A percentile compares a stretch with the other conserved stretches of the same genome.
These are phyloP conservation scores for Orthosia incerta DNA, from an alignment of 2,888 invertebrate genomes.

Conservation along the genomic window DNA sequence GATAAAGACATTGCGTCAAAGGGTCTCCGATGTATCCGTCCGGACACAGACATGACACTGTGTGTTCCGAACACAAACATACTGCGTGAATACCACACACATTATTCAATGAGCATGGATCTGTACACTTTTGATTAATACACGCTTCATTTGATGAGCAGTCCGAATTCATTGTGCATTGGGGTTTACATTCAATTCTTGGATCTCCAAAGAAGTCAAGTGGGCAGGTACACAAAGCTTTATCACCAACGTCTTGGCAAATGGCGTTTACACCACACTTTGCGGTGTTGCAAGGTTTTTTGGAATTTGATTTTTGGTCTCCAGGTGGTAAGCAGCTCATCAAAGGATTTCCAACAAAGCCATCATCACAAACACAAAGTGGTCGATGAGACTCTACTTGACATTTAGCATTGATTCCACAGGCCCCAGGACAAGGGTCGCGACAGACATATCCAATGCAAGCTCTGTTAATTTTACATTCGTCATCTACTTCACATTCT, in stretches of 20 bases:
- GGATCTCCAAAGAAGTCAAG: slow-evolving; percentile 95
- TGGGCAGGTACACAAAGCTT: slow-evolving; percentile 95
- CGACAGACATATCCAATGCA: slow-evolving; percentile 95
- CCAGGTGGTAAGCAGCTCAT: slow-evolving; percentile 93
- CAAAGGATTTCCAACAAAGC: slow-evolving; percentile 94
- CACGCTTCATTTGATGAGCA: slow-evolving; percentile 94
- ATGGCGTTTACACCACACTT: slow-evolving; percentile 95
- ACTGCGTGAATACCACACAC: slow-evolving; percentile 95
- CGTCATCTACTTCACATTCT: slow-evolving; percentile 95
- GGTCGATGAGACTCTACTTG: slow-evolving; percentile 95
- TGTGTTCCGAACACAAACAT: slow-evolving; percentile 95
- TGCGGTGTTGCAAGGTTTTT: slow-evolving; percentile 93
- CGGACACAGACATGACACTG: slow-evolving; percentile 95
- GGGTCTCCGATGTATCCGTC: slow-evolving; percentile 95
- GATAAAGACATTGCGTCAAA: slow-evolving; percentile 93
- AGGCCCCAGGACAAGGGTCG: slow-evolving; percentile 96
- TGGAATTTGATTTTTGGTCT: slow-evolving; percentile 85
- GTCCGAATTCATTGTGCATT: slow-evolving; percentile 96
- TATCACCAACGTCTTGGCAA: slow-evolving; percentile 93
- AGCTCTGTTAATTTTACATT: slow-evolving; percentile 93
- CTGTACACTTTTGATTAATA: slow-evolving; percentile 93
- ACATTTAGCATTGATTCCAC: slow-evolving; percentile 94
- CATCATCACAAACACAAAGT: slow-evolving; percentile 94
- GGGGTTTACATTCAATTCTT: slow-evolving; percentile 93
- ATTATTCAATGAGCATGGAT: slow-evolving; percentile 93